Conservation (phyloP, 2,888 invertebrate genomes). For the Brenthis ino region DNA sequence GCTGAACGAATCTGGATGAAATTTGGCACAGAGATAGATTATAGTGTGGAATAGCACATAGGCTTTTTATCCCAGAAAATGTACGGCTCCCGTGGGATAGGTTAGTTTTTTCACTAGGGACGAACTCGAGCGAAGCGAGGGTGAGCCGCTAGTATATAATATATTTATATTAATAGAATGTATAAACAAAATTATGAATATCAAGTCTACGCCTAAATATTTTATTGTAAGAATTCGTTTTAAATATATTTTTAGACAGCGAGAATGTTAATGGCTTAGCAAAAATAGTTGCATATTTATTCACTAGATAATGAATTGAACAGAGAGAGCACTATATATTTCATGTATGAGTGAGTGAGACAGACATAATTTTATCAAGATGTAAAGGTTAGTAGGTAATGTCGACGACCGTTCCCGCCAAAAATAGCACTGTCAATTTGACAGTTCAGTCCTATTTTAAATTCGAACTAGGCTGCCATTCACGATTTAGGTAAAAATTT, state of each 20-base stretch:
- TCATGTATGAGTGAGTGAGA: conserved; percentile 23
- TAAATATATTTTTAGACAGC: conserved; percentile 10
- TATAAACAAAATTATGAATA: neutral
- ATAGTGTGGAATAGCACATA: no score
- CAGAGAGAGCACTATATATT: conserved; percentile 1
- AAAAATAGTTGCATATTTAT: conserved; percentile 19
- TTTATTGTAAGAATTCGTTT: conserved; percentile 1
- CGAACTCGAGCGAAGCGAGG: no score
- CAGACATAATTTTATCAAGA: conserved; percentile 19
- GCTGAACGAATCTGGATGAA: no score
- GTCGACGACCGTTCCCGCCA: conserved; percentile 61
- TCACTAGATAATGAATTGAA: conserved; percentile 10
- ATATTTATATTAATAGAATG: no score
- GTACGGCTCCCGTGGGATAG: no score
- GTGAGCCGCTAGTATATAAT: no score
- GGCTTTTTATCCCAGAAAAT: no score
- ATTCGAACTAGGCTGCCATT: conserved; percentile 6
- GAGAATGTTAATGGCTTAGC: conserved; percentile 13
- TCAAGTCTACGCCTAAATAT: neutral
- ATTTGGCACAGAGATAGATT: no score
- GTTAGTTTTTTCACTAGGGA: no score
- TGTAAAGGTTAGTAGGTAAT: conserved; percentile 45
- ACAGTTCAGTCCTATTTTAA: conserved; percentile 31
- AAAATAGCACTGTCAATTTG: conserved; percentile 51
- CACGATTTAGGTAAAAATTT: no score